A percentile compares a stretch with the other conserved stretches of the same genome.
phyloP scores from a whole-genome alignment of 2,113 vertebrate genomes.

The Nothobranchius furzeri region DNA sequence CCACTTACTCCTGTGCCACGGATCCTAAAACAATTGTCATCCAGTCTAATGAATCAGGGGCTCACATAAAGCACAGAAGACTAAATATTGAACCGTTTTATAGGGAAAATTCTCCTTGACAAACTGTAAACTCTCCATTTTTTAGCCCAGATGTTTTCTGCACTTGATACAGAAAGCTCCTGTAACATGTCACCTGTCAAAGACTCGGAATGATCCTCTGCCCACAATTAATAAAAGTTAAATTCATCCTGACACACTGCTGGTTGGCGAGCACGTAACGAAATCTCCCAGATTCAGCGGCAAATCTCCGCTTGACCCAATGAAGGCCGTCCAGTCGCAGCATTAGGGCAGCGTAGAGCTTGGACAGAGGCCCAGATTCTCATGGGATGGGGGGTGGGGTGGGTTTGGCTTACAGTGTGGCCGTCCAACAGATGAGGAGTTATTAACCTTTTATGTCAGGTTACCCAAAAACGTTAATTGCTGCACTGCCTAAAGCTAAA shows the following conservation, averaged over 20 bases:
- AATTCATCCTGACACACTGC: constrained; percentile 47
- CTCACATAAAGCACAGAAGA: neutral
- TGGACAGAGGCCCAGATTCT: constrained; percentile 64
- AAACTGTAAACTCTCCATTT: neutral
- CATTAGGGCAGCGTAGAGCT: constrained; percentile 58
- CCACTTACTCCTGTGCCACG: constrained; percentile 16
- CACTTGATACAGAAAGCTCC: neutral
- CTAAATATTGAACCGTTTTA: neutral
- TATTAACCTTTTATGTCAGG: constrained; percentile 43
- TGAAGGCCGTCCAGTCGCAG: constrained; percentile 67
- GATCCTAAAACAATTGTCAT: constrained; percentile 15
- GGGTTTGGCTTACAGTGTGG: constrained; percentile 19
- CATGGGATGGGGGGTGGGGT: constrained; percentile 44
- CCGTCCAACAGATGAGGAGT: constrained; percentile 34
- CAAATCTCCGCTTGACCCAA: constrained; percentile 76
- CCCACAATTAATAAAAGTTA: constrained; percentile 27
- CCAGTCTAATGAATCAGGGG: constrained; percentile 17
- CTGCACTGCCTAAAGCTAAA: constrained; percentile 1
- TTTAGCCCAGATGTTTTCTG: neutral
- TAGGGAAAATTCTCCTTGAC: neutral
- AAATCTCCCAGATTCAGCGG: constrained; percentile 67
- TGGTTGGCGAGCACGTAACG: constrained; percentile 30
- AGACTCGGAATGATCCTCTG: neutral
- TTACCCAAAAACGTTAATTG: constrained; percentile 8
- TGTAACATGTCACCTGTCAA: constrained; percentile 2